phyloP scores from a whole-genome alignment of 2,797 vertebrate species.

The Xiphorhynchus erythropygius region DNA sequence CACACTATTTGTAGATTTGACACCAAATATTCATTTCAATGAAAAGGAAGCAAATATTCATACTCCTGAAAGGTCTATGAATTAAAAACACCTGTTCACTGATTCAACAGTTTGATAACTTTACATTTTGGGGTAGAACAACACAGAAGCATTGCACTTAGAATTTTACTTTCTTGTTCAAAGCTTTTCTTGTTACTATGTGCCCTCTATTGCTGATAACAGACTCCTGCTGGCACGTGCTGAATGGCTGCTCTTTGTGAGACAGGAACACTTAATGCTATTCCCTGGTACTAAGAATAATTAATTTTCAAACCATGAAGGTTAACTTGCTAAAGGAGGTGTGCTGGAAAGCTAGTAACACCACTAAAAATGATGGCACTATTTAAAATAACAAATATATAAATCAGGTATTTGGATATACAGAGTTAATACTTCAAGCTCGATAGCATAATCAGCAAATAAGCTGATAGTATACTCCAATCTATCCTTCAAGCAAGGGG shows the following conservation, averaged over 20 bases:
- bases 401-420: neutral
- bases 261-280: neutral
- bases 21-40: neutral
- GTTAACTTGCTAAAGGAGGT: neutral
- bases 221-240: neutral
- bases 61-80: neutral
- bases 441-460: neutral
- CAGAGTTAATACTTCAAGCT: neutral
- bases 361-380: neutral
- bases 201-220: rapidly evolving
- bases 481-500: neutral
- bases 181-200: neutral
- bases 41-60: neutral
- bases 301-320: neutral
- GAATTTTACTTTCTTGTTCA: neutral
- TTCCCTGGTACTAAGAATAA: neutral
- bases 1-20: neutral
- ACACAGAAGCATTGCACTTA: neutral
- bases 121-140: neutral
- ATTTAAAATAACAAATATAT: neutral
- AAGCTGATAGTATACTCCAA: neutral
- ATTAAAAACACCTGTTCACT: neutral
- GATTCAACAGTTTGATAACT: neutral
- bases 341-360: neutral
- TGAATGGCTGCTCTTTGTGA: neutral